phyloP scores from a whole-genome alignment of 2,113 vertebrate species.

The Rhabdomys dilectus region DNA sequence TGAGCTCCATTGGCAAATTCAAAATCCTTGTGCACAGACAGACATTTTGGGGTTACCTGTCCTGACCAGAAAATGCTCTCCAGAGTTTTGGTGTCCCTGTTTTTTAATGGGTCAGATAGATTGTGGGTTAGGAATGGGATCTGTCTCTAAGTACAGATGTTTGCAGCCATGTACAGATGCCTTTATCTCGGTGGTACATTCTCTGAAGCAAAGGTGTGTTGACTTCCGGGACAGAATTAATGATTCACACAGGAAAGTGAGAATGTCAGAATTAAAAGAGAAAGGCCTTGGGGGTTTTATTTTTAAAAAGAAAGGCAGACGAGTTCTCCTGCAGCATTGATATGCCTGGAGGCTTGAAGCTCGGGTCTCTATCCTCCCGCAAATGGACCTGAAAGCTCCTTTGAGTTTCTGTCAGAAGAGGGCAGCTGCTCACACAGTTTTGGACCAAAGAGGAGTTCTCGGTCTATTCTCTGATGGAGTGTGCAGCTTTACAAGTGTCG shows the following conservation, averaged over 20 bases:
- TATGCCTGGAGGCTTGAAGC: not conserved
- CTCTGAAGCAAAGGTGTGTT: not conserved
- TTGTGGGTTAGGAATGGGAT: not conserved
- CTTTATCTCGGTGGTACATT: not conserved
- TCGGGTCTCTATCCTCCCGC: not conserved
- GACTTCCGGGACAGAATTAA: not conserved
- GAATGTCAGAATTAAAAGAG: not conserved
- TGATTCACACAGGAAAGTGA: not conserved
- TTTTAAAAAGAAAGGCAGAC: not conserved
- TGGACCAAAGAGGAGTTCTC: not conserved
- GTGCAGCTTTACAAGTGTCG: not conserved
- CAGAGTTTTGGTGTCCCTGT: not conserved
- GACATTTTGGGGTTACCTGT: not conserved
- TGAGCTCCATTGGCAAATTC: slow-evolving; percentile 1
- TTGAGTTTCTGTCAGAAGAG: not conserved
- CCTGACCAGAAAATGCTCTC: not conserved
- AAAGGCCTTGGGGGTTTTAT: not conserved
- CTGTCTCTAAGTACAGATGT: not conserved
- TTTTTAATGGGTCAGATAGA: not conserved
- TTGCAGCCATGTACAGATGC: not conserved
- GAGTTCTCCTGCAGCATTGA: not conserved
- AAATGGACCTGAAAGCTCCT: not conserved
- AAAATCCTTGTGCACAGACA: slow-evolving; percentile 4
- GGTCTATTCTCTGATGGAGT: not conserved
- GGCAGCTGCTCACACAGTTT: not conserved